A percentile compares a stretch with the other conserved stretches of the same genome.
Evolutionary conservation across 2,113 vertebrate species (phyloP).

Genomic region (Larimichthys polyactis): DNA sequence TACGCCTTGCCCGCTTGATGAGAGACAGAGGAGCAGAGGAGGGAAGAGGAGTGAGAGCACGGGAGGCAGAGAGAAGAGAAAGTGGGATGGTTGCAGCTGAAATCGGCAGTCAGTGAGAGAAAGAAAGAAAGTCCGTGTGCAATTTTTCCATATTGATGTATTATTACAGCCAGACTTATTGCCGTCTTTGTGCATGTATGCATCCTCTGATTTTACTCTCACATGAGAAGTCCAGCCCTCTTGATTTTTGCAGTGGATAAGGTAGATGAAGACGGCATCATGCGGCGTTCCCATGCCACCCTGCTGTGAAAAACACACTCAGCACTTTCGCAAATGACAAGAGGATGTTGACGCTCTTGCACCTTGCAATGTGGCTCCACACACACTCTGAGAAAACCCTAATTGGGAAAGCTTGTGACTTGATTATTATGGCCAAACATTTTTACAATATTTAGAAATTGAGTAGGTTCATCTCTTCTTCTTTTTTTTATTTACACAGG

Average conservation of each 20-base stretch:
- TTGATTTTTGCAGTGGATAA: slow-evolving; percentile 25
- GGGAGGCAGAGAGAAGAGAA: slow-evolving; percentile 53
- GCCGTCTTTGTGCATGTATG: slow-evolving; percentile 5
- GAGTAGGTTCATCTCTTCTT: neutral
- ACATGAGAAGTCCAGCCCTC: neutral
- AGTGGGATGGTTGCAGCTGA: slow-evolving; percentile 60
- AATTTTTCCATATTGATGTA: slow-evolving; percentile 29
- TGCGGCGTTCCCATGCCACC: slow-evolving; percentile 21
- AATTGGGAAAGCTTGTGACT: neutral
- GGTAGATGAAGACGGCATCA: neutral
- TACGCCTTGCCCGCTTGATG: slow-evolving; percentile 67
- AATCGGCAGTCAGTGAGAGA: slow-evolving; percentile 16
- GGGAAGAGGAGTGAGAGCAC: slow-evolving; percentile 68
- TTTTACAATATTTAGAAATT: neutral
- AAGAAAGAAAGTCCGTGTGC: slow-evolving; percentile 22
- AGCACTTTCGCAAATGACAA: slow-evolving; percentile 20
- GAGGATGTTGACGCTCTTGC: neutral
- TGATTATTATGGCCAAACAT: neutral
- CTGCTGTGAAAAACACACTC: slow-evolving; percentile 35
- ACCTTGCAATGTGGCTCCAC: neutral
- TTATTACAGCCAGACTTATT: slow-evolving; percentile 29
- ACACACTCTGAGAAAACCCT: slow-evolving; percentile 14
- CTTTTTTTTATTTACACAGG: slow-evolving; percentile 3
- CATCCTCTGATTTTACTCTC: neutral
- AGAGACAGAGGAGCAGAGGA: slow-evolving; percentile 69